Evolutionary conservation across 2,797 vertebrate species (phyloP), one percentile per base, ranked within the genome.

Genomic region (Oophaga sylvatica): DNA sequence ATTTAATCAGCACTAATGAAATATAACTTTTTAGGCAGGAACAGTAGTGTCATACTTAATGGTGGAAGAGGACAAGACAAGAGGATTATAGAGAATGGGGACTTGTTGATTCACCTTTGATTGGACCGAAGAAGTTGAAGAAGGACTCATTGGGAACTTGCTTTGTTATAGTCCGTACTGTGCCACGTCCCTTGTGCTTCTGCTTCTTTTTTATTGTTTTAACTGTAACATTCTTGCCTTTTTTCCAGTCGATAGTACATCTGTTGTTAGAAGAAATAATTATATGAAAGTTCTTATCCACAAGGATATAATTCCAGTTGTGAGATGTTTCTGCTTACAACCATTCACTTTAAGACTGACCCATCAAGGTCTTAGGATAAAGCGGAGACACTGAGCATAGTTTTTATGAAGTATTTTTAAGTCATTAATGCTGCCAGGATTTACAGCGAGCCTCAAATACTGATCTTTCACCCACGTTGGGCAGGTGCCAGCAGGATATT

Each of bases 131-230:
- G 95, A 99, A 99, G 93, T 99, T 98, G 94, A 99, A 99, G 94
- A 99, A 99, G 1, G 98, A 99, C 90, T 98, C 98, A 0, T 96
- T 98, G 84, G 97, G 97, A 88, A 99, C 96, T 92, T 98, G 97
- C 90, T 99, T 99, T 80, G 97, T 98, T 91, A 99, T 96, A 0
- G 97, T 99, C 80, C 98, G 95, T 22, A 98, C 96, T 0, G 97
- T 98, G 91, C 98, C 98, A 70, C 97, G 96, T 15, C 98, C 98
- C 97, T 98, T 99, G 91, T 99, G 98, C 87, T 99, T 99, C 95
- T 99, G 98, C 85, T 99, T 99, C 91, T 99, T 99, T 95, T 97
- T 99, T 91, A 99, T 96, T 70, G 94, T 97, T 95, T 98, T 99
- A 90, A 99, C 95, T 0, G 98, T 99, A 81, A 99, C 96, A 12